Conservation (phyloP, 1,140 invertebrate genomes). For the Arctopsyche grandis region DNA sequence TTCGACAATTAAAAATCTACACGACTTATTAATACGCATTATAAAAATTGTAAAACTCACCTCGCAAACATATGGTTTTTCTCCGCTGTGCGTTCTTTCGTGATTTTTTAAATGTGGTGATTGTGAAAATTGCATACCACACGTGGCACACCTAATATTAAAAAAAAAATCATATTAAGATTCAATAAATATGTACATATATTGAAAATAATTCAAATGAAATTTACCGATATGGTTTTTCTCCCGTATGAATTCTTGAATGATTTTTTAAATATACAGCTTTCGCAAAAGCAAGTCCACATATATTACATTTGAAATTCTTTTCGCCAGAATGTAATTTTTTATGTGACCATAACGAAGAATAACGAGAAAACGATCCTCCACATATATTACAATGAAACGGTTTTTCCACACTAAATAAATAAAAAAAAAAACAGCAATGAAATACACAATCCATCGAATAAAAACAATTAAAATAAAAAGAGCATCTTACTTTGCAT, state of each 20-base stretch:
- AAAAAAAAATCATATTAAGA: background rate
- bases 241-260: constrained; percentile 83
- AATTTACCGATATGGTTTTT: constrained; percentile 80
- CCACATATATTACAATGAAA: constrained; percentile 90
- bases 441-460: background rate
- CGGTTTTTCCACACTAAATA: constrained; percentile 75
- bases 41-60: constrained; percentile 56
- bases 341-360: constrained; percentile 86
- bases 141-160: constrained; percentile 76
- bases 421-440: constrained; percentile 7
- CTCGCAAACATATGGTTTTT: constrained; percentile 91
- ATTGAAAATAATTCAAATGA: background rate
- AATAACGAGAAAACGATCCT: constrained; percentile 83
- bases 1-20: background rate
- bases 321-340: constrained; percentile 88
- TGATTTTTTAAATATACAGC: constrained; percentile 93
- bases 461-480: background rate
- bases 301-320: constrained; percentile 92
- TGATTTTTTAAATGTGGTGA: constrained; percentile 93
- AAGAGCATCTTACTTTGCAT: constrained; percentile 53
- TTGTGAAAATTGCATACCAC: constrained; percentile 89
- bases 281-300: constrained; percentile 92
- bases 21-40: no score
- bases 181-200: background rate
- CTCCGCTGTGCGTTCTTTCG: constrained; percentile 89